Evolutionary conservation across 2,888 invertebrate genomes (phyloP).

Genomic region (Drosophila picticornis): DNA sequence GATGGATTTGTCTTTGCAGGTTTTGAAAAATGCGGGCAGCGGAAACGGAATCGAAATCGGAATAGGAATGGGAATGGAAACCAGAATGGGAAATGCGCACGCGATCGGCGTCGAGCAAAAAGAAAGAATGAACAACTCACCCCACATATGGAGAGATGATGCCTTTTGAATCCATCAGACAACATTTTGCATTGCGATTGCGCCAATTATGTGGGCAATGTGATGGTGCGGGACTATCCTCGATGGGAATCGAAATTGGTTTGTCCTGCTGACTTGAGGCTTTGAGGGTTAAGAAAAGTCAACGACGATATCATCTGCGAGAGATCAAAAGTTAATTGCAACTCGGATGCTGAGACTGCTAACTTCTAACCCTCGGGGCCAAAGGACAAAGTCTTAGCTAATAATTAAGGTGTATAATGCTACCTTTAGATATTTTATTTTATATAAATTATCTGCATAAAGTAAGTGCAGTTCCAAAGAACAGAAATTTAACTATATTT

Average conservation of each 20-base stretch:
- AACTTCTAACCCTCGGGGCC: background rate
- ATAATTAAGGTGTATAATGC: slow-evolving; percentile 9
- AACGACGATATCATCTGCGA: slow-evolving; percentile 59
- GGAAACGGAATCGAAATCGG: slow-evolving; percentile 51
- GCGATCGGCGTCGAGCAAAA: slow-evolving; percentile 66
- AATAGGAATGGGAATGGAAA: slow-evolving; percentile 3
- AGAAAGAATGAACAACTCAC: slow-evolving; percentile 61
- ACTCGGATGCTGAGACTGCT: slow-evolving; percentile 1
- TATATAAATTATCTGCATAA: slow-evolving; percentile 16
- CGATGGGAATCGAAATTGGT: slow-evolving; percentile 12
- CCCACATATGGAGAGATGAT: slow-evolving; percentile 54
- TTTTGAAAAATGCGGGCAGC: slow-evolving; percentile 74
- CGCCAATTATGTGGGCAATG: slow-evolving; percentile 68
- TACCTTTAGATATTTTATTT: slow-evolving; percentile 22
- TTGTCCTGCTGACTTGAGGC: slow-evolving; percentile 43
- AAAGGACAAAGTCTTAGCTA: slow-evolving; percentile 23
- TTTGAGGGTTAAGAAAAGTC: slow-evolving; percentile 48
- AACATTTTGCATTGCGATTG: slow-evolving; percentile 73
- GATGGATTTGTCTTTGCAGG: slow-evolving; percentile 65
- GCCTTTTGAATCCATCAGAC: slow-evolving; percentile 68
- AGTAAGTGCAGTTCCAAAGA: background rate
- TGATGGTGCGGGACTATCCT: slow-evolving; percentile 48
- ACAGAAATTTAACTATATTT: background rate
- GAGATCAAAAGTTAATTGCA: slow-evolving; percentile 67
- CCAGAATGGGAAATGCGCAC: slow-evolving; percentile 61